phyloP scores from a whole-genome alignment of 2,888 invertebrate species.

The Drosophila nr. fundita region DNA sequence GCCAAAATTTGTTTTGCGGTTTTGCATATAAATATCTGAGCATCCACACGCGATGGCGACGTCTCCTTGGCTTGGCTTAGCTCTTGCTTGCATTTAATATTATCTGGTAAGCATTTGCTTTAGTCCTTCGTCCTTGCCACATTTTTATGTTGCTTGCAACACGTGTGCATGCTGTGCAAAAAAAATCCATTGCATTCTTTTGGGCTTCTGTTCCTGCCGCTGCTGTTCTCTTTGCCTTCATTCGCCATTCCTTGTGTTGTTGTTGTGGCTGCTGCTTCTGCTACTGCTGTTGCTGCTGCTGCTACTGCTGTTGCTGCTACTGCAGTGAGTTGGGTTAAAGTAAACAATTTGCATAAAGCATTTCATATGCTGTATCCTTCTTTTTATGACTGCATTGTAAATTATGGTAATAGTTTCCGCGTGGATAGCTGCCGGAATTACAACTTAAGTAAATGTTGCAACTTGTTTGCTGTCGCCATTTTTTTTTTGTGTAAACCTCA shows the following conservation, averaged over 20 bases:
- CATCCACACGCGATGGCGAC: constrained; percentile 38
- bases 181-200: constrained; percentile 57
- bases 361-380: constrained; percentile 59
- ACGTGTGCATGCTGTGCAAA: constrained; percentile 52
- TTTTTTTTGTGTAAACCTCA: neutral
- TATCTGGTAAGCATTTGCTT: constrained; percentile 60
- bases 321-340: constrained; percentile 36
- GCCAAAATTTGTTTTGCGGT: constrained; percentile 75
- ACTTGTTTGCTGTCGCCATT: constrained; percentile 12
- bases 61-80: constrained; percentile 21
- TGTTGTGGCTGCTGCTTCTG: constrained; percentile 11
- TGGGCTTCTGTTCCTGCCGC: constrained; percentile 5
- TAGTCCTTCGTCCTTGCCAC: constrained; percentile 29
- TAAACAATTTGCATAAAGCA: constrained; percentile 75
- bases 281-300: constrained; percentile 11
- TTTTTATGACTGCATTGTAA: constrained; percentile 50
- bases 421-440: constrained; percentile 34
- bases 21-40: constrained; percentile 67
- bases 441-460: constrained; percentile 42
- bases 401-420: constrained; percentile 51
- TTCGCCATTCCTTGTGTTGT: constrained; percentile 23
- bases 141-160: constrained; percentile 21
- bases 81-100: constrained; percentile 61
- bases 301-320: neutral
- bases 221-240: constrained; percentile 17